Conservation (phyloP, 2,888 invertebrate genomes). For the Mesochorus sp. region DNA sequence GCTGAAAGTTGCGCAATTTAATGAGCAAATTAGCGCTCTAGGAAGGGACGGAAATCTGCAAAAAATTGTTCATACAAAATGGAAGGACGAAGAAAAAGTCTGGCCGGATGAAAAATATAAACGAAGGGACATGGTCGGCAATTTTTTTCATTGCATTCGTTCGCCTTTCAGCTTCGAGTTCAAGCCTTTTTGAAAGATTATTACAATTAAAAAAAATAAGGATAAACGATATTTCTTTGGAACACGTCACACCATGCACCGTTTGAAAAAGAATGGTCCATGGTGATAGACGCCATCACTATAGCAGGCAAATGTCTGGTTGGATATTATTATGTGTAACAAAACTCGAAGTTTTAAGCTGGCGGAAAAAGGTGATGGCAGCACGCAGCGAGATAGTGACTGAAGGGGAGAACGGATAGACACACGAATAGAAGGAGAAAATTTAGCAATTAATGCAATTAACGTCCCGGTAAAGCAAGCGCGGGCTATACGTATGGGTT, state of each 20-base stretch:
- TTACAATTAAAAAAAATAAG: neutral
- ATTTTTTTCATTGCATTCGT: too few relatives aligned
- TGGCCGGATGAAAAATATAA: too few relatives aligned
- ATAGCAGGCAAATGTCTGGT: too few relatives aligned
- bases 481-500: conserved; percentile 24
- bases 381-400: conserved; percentile 3
- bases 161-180: too few relatives aligned
- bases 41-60: neutral
- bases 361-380: conserved; percentile 33
- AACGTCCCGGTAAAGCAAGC: conserved; percentile 43
- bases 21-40: conserved; percentile 54
- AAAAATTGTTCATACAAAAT: too few relatives aligned
- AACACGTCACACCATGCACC: too few relatives aligned
- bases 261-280: too few relatives aligned
- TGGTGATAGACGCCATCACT: too few relatives aligned
- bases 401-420: conserved; percentile 22
- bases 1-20: conserved; percentile 52
- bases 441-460: conserved; percentile 74
- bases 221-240: conserved; percentile 51
- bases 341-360: too few relatives aligned
- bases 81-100: neutral
- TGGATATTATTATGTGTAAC: neutral
- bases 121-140: too few relatives aligned
- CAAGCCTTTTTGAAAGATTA: neutral
- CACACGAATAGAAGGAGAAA: conserved; percentile 60